Conservation (phyloP, 2,888 invertebrate species). For the Polyploca ridens region DNA sequence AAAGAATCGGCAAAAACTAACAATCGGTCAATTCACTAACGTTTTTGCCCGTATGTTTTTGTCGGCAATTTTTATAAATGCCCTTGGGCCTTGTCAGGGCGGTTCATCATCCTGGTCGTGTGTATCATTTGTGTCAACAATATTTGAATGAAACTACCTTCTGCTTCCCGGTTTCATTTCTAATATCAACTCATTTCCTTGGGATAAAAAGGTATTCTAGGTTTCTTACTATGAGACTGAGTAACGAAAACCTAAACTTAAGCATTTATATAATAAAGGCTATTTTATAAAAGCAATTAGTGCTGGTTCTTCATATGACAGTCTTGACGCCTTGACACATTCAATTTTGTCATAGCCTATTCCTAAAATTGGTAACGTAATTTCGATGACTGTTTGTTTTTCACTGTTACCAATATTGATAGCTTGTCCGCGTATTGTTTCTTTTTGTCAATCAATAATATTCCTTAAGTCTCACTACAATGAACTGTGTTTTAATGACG, state of each 20-base stretch:
- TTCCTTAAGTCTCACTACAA: not conserved
- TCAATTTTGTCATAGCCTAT: not conserved
- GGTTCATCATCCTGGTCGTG: conserved; percentile 31
- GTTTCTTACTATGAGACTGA: not conserved
- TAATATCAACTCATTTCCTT: not conserved
- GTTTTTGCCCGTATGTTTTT: conserved; percentile 24
- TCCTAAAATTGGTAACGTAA: not conserved
- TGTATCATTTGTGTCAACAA: conserved; percentile 17
- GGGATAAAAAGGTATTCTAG: too few species aligned
- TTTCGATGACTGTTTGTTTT: conserved; percentile 1
- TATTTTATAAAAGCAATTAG: too few species aligned
- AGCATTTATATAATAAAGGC: too few species aligned
- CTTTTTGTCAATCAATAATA: not conserved
- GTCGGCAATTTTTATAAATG: conserved; percentile 28
- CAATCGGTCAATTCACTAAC: conserved; percentile 27
- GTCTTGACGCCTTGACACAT: not conserved
- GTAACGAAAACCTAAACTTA: too few species aligned
- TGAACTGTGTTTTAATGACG: not conserved
- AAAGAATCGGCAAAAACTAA: conserved; percentile 32
- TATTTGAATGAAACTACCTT: not conserved
- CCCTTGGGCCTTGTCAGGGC: conserved; percentile 40
- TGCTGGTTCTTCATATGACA: not conserved
- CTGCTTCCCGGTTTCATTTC: not conserved
- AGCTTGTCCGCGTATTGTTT: not conserved
- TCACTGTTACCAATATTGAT: not conserved